Base-by-base conservation (phyloP, 2,888 invertebrate species). In the Agrochola litura region DNA sequence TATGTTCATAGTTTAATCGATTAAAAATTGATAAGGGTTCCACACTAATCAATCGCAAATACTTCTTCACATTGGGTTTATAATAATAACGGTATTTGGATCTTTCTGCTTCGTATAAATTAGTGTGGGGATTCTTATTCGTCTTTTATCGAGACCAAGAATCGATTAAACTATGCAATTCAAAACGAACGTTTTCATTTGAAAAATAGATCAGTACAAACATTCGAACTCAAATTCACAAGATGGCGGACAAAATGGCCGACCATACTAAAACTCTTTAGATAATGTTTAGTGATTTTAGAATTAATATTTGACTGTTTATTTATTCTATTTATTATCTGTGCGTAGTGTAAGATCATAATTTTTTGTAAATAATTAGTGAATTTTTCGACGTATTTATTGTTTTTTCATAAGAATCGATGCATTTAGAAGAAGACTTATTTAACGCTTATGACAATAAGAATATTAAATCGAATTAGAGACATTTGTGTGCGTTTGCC, bases 301-400 rank as follows among this genome's bases (percentile, higher is more conserved):
- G 88, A 84, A 76, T 88, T 89, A 89, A 89, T 90, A 90, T 90
- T 90, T 84, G 94, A 95, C 94, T 95, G 94, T 95, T 94, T 95
- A 95, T 95, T 96, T 95, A 89, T 91, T 92, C 90, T 95, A 95
- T 95, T 95, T 95, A 95, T 95, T 95, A 84, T 90, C 88, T 90
- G 79, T 90, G 86, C 82, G 80, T 93, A 94, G 92, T 14, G 0
- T 86, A 83, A 83, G 89, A 87, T 93, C 91, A 92, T 91, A 86
- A 65, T 91, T 89, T 91, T 94, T 92, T 96, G 96, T 96, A 96
- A 95, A 96, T 96, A 94, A 91, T 92, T 94, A 94, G 93, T 90
- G 89, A 93, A 93, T 93, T 93, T 91, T 91, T 86, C 85, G 82
- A 86, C 80, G 69, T 89, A 87, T 90, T 89, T 89, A 87, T 89